Conservation (phyloP, 2,888 invertebrate genomes). For the Acronicta aceris region DNA sequence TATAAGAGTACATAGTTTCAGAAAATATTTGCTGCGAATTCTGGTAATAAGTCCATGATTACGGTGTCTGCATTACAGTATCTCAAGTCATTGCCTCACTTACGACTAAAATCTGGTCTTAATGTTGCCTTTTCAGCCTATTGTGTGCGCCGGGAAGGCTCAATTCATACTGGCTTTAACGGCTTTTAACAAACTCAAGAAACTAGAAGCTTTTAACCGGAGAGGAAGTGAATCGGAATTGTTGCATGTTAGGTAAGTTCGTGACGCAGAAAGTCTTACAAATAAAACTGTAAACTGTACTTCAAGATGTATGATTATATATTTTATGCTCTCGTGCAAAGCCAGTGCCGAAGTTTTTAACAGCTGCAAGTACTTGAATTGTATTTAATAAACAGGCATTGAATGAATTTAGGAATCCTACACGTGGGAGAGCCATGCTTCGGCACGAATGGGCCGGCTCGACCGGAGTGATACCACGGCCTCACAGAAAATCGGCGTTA, state of each 20-base stretch:
- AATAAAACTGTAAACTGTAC: conserved; percentile 26
- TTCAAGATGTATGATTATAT: conserved; percentile 27
- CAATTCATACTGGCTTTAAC: conserved; percentile 77
- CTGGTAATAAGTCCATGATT: conserved; percentile 37
- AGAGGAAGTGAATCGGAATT: conserved; percentile 72
- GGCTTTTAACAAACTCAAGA: conserved; percentile 79
- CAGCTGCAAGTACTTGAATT: conserved; percentile 12
- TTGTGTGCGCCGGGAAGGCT: conserved; percentile 74
- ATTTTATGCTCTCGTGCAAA: conserved; percentile 18
- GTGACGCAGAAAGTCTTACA: conserved; percentile 35
- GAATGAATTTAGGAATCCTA: too few species aligned
- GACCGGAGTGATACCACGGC: too few species aligned
- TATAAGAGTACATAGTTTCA: conserved; percentile 16
- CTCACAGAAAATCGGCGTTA: too few species aligned
- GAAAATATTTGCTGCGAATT: conserved; percentile 24
- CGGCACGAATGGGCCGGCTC: too few species aligned
- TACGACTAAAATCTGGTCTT: conserved; percentile 79
- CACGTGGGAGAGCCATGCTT: too few species aligned
- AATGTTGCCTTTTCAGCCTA: conserved; percentile 80
- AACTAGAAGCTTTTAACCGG: conserved; percentile 80
- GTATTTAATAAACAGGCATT: too few species aligned
- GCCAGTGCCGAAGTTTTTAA: conserved; percentile 17
- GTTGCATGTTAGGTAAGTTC: conserved; percentile 62
- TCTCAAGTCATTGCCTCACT: conserved; percentile 79
- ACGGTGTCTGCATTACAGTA: conserved; percentile 60